These are phyloP conservation scores for Mythimna impura DNA, from an alignment of 2,888 invertebrate genomes.

Conservation along the genomic window DNA sequence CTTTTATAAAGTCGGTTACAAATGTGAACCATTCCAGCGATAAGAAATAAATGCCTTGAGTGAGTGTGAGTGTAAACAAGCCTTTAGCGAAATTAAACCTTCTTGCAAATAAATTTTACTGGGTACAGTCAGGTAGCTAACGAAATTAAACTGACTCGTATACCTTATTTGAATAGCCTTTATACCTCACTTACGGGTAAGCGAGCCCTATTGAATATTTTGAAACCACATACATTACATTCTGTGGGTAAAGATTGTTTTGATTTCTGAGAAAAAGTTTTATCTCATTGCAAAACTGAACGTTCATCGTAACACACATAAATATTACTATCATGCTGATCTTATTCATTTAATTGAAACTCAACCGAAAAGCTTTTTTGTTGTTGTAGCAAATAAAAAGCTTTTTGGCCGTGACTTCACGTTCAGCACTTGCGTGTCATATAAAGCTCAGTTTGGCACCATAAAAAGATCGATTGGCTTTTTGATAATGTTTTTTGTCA, in stretches of 20 bases:
- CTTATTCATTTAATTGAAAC: constrained; percentile 44
- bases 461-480: constrained; percentile 24
- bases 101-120: constrained; percentile 31
- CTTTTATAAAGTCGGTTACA: neutral
- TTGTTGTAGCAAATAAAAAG: constrained; percentile 34
- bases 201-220: constrained; percentile 41
- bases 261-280: constrained; percentile 31
- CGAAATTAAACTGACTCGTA: constrained; percentile 24
- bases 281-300: constrained; percentile 34
- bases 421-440: constrained; percentile 43
- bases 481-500: constrained; percentile 38
- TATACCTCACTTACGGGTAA: constrained; percentile 7
- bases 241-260: constrained; percentile 16
- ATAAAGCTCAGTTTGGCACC: constrained; percentile 34
- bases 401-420: constrained; percentile 40
- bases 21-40: neutral
- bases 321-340: constrained; percentile 17
- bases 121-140: constrained; percentile 11
- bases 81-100: constrained; percentile 10
- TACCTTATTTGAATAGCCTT: constrained; percentile 21
- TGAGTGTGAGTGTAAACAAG: constrained; percentile 7
- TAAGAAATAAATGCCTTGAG: constrained; percentile 22
- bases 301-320: constrained; percentile 14
- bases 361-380: constrained; percentile 33
- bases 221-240: constrained; percentile 18